Conservation (phyloP, 2,888 invertebrate genomes). For the Apotomis turbidana region DNA sequence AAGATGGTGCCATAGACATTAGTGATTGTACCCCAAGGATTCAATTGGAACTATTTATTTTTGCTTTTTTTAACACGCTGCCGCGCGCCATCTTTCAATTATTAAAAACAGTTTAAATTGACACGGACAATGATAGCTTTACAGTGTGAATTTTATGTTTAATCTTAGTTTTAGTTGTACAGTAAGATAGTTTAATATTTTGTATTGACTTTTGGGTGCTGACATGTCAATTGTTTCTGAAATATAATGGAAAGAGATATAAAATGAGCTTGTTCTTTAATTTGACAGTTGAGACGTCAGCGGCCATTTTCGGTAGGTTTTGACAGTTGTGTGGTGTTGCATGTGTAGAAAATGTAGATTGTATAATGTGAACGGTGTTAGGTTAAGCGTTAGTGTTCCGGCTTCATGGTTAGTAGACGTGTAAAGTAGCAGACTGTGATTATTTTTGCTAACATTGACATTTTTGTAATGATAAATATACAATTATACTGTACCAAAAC, state of each 20-base stretch:
- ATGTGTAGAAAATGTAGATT: conserved; percentile 47
- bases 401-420: conserved; percentile 43
- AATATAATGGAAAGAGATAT: neutral
- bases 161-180: conserved; percentile 51
- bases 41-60: conserved; percentile 41
- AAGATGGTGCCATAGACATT: conserved; percentile 78
- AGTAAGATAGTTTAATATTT: conserved; percentile 53
- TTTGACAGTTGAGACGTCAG: conserved; percentile 23
- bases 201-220: conserved; percentile 40
- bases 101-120: conserved; percentile 31
- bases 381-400: conserved; percentile 37
- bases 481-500: conserved; percentile 80
- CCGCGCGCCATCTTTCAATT: conserved; percentile 37
- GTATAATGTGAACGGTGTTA: conserved; percentile 40
- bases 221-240: neutral
- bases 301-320: conserved; percentile 36
- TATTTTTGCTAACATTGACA: conserved; percentile 84
- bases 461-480: conserved; percentile 83
- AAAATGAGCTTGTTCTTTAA: neutral
- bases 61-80: conserved; percentile 27
- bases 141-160: conserved; percentile 40
- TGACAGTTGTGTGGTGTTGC: conserved; percentile 49
- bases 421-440: conserved; percentile 81
- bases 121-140: conserved; percentile 39
- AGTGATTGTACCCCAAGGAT: conserved; percentile 54